Evolutionary conservation across 2,888 invertebrate genomes (phyloP).

Genomic region (Xylota segnis): DNA sequence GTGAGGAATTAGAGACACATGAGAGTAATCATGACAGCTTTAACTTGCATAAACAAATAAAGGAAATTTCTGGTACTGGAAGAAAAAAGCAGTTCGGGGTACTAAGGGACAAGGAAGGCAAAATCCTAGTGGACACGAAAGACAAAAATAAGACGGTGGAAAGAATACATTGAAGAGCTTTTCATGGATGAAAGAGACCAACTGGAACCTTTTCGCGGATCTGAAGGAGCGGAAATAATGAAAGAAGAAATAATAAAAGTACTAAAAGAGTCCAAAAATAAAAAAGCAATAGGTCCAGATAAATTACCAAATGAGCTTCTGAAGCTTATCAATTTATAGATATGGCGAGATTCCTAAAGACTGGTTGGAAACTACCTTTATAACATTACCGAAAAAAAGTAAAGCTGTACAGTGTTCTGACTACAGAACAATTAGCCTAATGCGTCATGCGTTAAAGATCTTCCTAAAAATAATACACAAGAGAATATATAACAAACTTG

Average conservation of each 20-base stretch:
- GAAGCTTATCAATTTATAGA: constrained; percentile 10
- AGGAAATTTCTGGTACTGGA: neutral
- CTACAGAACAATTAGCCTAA: constrained; percentile 10
- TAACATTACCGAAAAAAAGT: constrained; percentile 13
- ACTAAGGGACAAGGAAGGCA: constrained; percentile 7
- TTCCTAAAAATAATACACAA: constrained; percentile 13
- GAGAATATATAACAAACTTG: constrained; percentile 9
- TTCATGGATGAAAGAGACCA: constrained; percentile 11
- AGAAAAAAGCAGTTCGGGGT: neutral
- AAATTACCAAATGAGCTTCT: constrained; percentile 9
- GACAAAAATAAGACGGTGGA: constrained; percentile 2
- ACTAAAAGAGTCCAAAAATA: neutral
- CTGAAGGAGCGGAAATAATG: constrained; percentile 15
- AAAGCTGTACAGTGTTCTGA: neutral
- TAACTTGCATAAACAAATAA: constrained; percentile 11
- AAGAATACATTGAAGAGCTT: constrained; percentile 32
- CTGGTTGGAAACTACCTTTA: neutral
- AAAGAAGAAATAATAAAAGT: constrained; percentile 15
- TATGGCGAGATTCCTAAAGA: neutral
- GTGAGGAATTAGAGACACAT: constrained; percentile 8
- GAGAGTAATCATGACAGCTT: constrained; percentile 20
- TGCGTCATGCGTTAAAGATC: constrained; percentile 8
- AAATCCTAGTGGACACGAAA: constrained; percentile 4
- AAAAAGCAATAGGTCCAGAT: constrained; percentile 26
- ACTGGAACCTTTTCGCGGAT: neutral